Percentiles rank a stretch among this genome's conserved stretches.
These are phyloP conservation scores for Pipra filicauda DNA, from an alignment of 2,113 vertebrate species.

Conservation along the genomic window DNA sequence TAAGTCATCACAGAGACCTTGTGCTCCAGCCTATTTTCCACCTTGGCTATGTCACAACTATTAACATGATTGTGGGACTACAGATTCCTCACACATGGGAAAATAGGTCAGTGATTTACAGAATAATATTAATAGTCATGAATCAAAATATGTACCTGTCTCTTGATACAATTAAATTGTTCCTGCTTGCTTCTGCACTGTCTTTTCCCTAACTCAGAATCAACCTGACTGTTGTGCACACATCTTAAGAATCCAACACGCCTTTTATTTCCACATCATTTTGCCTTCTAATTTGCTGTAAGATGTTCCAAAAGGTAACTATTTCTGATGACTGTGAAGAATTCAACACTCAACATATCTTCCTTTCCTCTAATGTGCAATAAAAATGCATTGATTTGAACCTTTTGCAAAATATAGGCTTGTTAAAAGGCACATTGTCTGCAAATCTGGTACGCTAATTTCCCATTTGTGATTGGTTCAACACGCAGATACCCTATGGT, in stretches of 20 bases:
- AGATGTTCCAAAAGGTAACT: not conserved
- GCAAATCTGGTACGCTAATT: constrained; percentile 2
- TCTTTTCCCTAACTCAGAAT: not conserved
- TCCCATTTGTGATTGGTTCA: not conserved
- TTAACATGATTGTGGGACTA: not conserved
- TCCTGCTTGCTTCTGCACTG: not conserved
- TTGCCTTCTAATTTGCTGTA: not conserved
- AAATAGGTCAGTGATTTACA: not conserved
- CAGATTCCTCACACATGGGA: not conserved
- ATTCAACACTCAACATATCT: not conserved
- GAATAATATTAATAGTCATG: not conserved
- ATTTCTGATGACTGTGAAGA: not conserved
- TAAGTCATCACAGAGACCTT: not conserved
- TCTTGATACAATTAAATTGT: not conserved
- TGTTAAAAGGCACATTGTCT: not conserved
- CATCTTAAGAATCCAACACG: not conserved
- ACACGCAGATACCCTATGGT: not conserved
- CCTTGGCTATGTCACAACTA: not conserved
- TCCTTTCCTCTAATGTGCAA: not conserved
- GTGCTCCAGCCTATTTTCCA: not conserved
- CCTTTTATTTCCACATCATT: not conserved
- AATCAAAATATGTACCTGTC: not conserved
- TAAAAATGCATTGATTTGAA: not conserved
- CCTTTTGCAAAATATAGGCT: not conserved
- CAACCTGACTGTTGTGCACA: not conserved